Conservation (phyloP, 2,113 vertebrate genomes). For the Galeopterus variegatus region DNA sequence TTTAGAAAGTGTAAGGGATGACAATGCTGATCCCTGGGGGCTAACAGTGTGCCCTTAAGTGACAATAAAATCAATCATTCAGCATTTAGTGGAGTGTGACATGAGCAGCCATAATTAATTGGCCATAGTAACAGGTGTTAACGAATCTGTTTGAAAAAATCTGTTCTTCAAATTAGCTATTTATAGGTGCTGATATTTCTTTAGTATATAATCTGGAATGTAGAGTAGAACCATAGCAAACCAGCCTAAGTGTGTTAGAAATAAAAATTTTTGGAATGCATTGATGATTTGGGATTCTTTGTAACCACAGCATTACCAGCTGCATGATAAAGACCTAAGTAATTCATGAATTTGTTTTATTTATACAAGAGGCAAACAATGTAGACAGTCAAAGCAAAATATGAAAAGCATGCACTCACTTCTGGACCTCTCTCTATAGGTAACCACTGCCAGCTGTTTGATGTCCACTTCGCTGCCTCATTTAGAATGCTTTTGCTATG, state of each 20-base stretch:
- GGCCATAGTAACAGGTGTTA: not conserved
- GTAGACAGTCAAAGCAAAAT: not conserved
- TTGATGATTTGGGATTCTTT: not conserved
- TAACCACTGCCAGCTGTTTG: not conserved
- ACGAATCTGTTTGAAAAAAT: not conserved
- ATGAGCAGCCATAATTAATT: not conserved
- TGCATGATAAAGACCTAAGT: not conserved
- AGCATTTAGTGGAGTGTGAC: not conserved
- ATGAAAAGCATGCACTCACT: not conserved
- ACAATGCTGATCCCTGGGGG: not conserved
- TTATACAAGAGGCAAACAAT: not conserved
- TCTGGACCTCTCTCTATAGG: not conserved
- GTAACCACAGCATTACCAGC: not conserved
- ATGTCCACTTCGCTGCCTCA: not conserved
- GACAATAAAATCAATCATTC: slow-evolving; percentile 36
- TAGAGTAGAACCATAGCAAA: not conserved
- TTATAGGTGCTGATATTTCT: not conserved
- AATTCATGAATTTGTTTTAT: not conserved
- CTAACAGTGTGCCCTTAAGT: not conserved
- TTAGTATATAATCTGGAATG: not conserved
- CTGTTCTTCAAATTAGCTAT: slow-evolving; percentile 30
- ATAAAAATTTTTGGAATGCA: not conserved
- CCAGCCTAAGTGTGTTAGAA: not conserved
- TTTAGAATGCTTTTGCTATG: not conserved
- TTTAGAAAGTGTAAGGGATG: not conserved